Evolutionary conservation across 2,888 invertebrate genomes (phyloP).

Genomic region (Chymomyza fuscimana): DNA sequence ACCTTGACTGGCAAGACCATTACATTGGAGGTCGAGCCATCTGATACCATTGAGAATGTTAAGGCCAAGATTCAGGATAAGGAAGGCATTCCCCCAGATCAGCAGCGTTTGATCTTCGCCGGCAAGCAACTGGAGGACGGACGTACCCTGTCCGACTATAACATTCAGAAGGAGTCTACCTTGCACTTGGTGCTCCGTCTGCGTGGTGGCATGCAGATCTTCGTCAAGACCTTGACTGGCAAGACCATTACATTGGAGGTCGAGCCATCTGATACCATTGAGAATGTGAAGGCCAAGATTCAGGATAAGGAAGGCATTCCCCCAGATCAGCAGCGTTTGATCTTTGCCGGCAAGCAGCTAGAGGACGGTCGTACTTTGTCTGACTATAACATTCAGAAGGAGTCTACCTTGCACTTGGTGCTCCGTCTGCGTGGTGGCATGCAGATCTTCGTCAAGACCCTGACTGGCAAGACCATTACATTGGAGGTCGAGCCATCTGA

Average conservation of each 20-base stretch:
- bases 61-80: constrained; percentile 49
- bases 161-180: constrained; percentile 55
- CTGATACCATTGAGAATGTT: constrained; percentile 29
- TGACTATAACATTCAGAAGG: constrained; percentile 75
- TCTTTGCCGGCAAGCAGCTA: constrained; percentile 73
- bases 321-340: constrained; percentile 75
- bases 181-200: constrained; percentile 62
- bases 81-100: constrained; percentile 69
- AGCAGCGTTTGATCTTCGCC: constrained; percentile 68
- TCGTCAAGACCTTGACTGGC: constrained; percentile 65
- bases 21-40: constrained; percentile 61
- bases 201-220: constrained; percentile 41
- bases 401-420: constrained; percentile 71
- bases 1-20: constrained; percentile 68
- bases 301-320: constrained; percentile 75
- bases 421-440: constrained; percentile 68
- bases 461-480: constrained; percentile 67
- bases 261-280: constrained; percentile 67
- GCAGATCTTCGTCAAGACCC: constrained; percentile 69
- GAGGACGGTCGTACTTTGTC: constrained; percentile 74
- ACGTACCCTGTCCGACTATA: constrained; percentile 56
- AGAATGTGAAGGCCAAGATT: constrained; percentile 30
- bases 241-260: constrained; percentile 75
- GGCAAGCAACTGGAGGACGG: constrained; percentile 68
- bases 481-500: constrained; percentile 59